These are phyloP conservation scores for Icerya purchasi DNA, from an alignment of 2,888 invertebrate species.

Conservation along the genomic window DNA sequence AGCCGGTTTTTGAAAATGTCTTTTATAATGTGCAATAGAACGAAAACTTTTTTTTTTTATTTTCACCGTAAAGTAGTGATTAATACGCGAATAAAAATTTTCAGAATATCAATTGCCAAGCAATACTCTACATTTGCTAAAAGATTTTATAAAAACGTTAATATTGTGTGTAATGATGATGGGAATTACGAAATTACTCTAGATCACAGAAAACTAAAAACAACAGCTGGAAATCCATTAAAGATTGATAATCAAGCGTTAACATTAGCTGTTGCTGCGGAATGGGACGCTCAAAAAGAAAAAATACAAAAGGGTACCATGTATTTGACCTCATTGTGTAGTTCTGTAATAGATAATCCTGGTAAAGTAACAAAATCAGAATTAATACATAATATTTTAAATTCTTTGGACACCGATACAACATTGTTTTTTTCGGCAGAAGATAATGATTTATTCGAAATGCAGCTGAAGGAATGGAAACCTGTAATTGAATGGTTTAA, in stretches of 20 bases:
- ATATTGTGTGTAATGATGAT: slow-evolving; percentile 24
- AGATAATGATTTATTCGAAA: slow-evolving; percentile 45
- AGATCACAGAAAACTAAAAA: slow-evolving; percentile 73
- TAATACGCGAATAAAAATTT: too few species aligned
- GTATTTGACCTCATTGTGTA: slow-evolving; percentile 83
- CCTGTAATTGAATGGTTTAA: slow-evolving; percentile 80
- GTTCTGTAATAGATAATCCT: slow-evolving; percentile 83
- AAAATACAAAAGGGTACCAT: slow-evolving; percentile 54
- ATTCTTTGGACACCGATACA: slow-evolving; percentile 63
- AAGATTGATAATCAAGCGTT: slow-evolving; percentile 62
- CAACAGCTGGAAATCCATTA: slow-evolving; percentile 60
- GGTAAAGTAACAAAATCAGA: slow-evolving; percentile 51
- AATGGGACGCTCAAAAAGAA: slow-evolving; percentile 77
- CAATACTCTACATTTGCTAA: neutral
- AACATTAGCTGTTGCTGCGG: slow-evolving; percentile 78
- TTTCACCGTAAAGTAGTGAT: too few species aligned
- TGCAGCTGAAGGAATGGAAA: slow-evolving; percentile 70
- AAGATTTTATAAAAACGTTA: slow-evolving; percentile 7
- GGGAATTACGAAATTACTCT: slow-evolving; percentile 64
- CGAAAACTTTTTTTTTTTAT: too few species aligned
- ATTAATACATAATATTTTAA: slow-evolving; percentile 53
- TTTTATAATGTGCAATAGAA: too few species aligned
- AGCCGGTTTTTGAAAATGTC: too few species aligned
- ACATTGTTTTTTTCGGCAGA: slow-evolving; percentile 51
- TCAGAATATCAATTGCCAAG: too few species aligned